Conservation (phyloP, 1,140 invertebrate species). For the Drosophila parvula region DNA sequence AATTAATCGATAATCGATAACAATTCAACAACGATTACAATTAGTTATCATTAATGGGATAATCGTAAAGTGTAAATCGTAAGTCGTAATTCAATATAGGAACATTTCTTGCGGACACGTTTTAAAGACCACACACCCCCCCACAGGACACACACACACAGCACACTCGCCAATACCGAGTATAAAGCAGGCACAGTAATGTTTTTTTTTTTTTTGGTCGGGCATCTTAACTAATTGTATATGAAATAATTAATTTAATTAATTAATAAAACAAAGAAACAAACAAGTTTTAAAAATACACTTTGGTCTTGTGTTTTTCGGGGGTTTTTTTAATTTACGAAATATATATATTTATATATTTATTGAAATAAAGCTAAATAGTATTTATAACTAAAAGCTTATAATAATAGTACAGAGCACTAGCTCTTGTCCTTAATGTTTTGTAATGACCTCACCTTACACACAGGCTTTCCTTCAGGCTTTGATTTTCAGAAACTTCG, state of each 20-base stretch:
- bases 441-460: no score
- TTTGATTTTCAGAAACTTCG: no score
- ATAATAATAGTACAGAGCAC: neutral
- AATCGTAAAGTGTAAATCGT: conserved; percentile 3
- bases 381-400: neutral
- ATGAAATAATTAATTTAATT: conserved; percentile 78
- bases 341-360: no score
- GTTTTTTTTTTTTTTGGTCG: conserved; percentile 41
- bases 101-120: conserved; percentile 22
- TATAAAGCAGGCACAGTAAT: conserved; percentile 34
- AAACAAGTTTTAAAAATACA: conserved; percentile 51
- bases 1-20: conserved; percentile 12
- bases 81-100: conserved; percentile 40
- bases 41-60: conserved; percentile 37
- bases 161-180: conserved; percentile 4
- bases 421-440: no score
- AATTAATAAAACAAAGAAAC: conserved; percentile 47
- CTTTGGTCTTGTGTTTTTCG: neutral
- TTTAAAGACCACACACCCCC: conserved; percentile 27
- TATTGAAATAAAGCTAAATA: no score
- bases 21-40: conserved; percentile 51
- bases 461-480: no score
- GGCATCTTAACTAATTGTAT: conserved; percentile 74
- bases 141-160: conserved; percentile 2
- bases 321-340: no score